A percentile compares a stretch with the other conserved stretches of the same genome.
phyloP scores from a whole-genome alignment of 2,797 vertebrate species.

The Choloepus didactylus region DNA sequence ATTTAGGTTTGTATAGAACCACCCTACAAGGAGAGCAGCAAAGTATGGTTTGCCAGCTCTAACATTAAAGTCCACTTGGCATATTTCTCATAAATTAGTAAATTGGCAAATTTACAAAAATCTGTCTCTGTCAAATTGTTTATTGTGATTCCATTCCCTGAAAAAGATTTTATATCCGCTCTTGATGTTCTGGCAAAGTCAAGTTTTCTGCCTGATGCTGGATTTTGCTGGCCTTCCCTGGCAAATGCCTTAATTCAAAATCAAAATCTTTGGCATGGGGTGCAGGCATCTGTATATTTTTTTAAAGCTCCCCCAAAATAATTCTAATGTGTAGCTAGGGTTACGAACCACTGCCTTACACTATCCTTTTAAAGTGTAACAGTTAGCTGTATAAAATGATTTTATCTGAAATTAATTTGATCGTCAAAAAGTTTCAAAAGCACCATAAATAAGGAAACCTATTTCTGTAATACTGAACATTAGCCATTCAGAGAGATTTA shows the following conservation, averaged over 20 bases:
- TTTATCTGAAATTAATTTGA: constrained; percentile 50
- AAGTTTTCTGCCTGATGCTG: neutral
- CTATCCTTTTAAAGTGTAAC: neutral
- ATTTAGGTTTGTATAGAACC: constrained; percentile 17
- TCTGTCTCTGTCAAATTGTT: constrained; percentile 47
- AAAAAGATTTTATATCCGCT: constrained; percentile 16
- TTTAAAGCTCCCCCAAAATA: neutral
- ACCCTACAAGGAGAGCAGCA: neutral
- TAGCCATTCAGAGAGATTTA: constrained; percentile 9
- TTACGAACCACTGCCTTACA: neutral
- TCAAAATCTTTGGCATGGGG: neutral
- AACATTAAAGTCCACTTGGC: constrained; percentile 27
- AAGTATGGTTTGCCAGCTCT: neutral
- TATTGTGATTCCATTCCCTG: neutral
- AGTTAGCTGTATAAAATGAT: neutral
- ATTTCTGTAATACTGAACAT: neutral
- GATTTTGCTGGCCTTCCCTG: neutral
- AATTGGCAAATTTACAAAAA: constrained; percentile 63
- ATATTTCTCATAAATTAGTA: constrained; percentile 59
- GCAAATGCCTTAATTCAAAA: constrained; percentile 40
- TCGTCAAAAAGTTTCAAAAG: constrained; percentile 55
- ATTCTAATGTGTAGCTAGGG: neutral
- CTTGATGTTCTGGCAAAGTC: constrained; percentile 8
- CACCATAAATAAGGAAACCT: neutral
- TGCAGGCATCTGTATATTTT: neutral